Percentiles rank a stretch among this genome's conserved stretches.
phyloP scores from a whole-genome alignment of 2,888 invertebrate genomes.

The Spilosoma lubricipeda region DNA sequence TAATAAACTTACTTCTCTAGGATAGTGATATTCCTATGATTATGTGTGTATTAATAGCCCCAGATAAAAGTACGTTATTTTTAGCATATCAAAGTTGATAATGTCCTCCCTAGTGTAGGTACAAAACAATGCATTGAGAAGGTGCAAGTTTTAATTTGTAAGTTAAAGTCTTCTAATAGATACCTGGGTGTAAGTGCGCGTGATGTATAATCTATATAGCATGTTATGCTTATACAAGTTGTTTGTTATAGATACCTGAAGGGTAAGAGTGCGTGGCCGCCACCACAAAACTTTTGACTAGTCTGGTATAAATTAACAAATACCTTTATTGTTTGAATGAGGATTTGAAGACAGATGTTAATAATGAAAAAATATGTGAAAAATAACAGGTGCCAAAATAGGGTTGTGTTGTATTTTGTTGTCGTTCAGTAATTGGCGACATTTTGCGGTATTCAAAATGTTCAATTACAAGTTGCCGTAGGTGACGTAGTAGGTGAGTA shows the following conservation, averaged over 20 bases:
- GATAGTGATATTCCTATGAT: constrained; percentile 62
- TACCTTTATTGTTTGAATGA: constrained; percentile 23
- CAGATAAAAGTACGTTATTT: constrained; percentile 66
- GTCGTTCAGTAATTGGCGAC: constrained; percentile 20
- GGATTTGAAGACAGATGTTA: not conserved
- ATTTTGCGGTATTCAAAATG: constrained; percentile 41
- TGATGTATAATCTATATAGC: not conserved
- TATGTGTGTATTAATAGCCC: constrained; percentile 52
- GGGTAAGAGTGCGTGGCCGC: constrained; percentile 76
- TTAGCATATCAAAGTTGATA: constrained; percentile 79
- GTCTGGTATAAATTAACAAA: constrained; percentile 57
- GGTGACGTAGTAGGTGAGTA: constrained; percentile 46
- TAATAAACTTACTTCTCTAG: constrained; percentile 30
- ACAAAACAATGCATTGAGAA: constrained; percentile 53
- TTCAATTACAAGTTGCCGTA: constrained; percentile 38
- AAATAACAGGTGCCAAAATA: not conserved
- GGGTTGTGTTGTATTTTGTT: not conserved
- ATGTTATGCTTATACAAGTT: constrained; percentile 21
- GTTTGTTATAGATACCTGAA: constrained; percentile 63
- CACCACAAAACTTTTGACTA: constrained; percentile 74
- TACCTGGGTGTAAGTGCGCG: not conserved
- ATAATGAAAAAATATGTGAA: not conserved
- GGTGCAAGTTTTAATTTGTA: constrained; percentile 54
- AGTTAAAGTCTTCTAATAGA: constrained; percentile 3
- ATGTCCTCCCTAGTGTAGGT: constrained; percentile 56